Evolutionary conservation across 2,888 invertebrate species (phyloP).

Genomic region (Noctua janthe): DNA sequence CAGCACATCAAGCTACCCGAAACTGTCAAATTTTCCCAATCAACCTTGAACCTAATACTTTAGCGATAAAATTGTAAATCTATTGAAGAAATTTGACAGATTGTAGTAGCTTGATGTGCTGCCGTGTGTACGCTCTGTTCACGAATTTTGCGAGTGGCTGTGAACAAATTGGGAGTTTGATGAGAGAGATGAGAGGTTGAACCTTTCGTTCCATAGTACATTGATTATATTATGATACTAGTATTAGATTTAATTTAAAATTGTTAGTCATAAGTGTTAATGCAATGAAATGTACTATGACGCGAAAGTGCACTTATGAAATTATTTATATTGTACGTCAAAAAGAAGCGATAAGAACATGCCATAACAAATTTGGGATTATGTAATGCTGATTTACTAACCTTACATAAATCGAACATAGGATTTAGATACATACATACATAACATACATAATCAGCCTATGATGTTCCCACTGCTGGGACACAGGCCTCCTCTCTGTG

Average conservation of each 20-base stretch:
- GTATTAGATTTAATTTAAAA: slow-evolving; percentile 25
- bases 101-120: too few species aligned
- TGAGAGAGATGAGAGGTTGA: slow-evolving; percentile 38
- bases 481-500: too few species aligned
- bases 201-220: slow-evolving; percentile 31
- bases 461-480: too few species aligned
- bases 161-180: slow-evolving; percentile 75
- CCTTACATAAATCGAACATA: background rate
- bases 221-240: slow-evolving; percentile 30
- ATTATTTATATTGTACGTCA: slow-evolving; percentile 30
- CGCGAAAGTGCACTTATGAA: slow-evolving; percentile 31
- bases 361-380: background rate
- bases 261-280: slow-evolving; percentile 10
- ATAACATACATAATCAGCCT: too few species aligned
- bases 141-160: slow-evolving; percentile 77
- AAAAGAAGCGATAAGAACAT: background rate
- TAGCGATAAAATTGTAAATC: too few species aligned
- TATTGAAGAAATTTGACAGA: too few species aligned
- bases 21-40: too few species aligned
- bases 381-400: background rate
- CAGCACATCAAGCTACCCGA: too few species aligned
- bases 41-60: too few species aligned
- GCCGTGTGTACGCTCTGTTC: slow-evolving; percentile 62
- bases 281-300: slow-evolving; percentile 51
- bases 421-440: background rate